Base-by-base conservation (phyloP, 1,140 invertebrate species). In the Psix sp. region DNA sequence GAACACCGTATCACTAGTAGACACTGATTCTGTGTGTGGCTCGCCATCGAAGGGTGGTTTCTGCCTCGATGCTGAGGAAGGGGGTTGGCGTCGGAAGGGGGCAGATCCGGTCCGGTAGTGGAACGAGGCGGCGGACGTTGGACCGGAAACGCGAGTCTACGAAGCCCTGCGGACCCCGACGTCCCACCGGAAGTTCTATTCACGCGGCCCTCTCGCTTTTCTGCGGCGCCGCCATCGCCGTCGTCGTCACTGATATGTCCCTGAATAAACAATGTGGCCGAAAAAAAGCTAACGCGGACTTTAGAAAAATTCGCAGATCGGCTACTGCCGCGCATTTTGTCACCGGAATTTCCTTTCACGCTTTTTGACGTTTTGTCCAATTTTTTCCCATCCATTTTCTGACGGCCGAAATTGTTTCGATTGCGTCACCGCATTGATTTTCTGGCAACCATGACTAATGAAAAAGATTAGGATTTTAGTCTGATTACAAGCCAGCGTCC, bases 141-240 rank as follows among this genome's bases (percentile, higher is more conserved):
- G 83, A 85, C 83, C 83, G 84, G 85, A 86, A 84, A 80, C 82
- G 75, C 81, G 82, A 84, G 83, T 84, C 83, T 84, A 82, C 79
- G 74, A 77, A 83, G 77, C 82, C 80, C 82, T 81, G 80, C 80
- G 81, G 79, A 83, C 79, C 80, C 78, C 77, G 79, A 78, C 82
- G 80, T 84, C 78, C 81, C 80, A 83, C 81, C 84, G 85, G 85
- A 87, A 84, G 75, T 77, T 74, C 84, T 81, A 87, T 87, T 87
- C 83, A 85, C 84, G 74, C 82, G 83, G 78, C 80, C 82, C 79
- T 84, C 81, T 77, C 80, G 77, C 78, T 82, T 77, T 82, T 78
- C 76, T 81, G 60, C 77, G 74, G 68, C 78, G 77, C 67, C 62
- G 73, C 77, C 78, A 66, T 60, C 65, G 63, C 48, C 57, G 68